Conservation (phyloP, 2,113 vertebrate genomes). For the Ailurus styani region DNA sequence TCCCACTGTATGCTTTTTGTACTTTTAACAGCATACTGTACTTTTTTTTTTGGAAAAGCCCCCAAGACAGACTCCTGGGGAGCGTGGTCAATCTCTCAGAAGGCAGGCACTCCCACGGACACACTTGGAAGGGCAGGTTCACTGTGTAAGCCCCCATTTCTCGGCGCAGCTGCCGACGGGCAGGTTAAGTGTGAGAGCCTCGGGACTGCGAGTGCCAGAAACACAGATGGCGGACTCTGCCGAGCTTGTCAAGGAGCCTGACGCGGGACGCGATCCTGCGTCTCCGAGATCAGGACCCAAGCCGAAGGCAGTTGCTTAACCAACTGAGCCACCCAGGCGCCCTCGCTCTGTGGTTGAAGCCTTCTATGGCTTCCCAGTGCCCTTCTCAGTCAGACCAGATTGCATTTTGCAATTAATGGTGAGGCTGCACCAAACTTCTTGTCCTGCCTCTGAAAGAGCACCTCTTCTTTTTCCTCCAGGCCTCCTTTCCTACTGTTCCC, state of each 20-base stretch:
- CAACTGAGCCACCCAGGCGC: too few species aligned
- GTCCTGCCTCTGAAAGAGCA: too few species aligned
- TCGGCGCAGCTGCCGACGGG: neutral
- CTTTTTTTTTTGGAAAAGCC: neutral
- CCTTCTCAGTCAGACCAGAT: neutral
- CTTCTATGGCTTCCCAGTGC: neutral
- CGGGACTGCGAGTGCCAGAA: neutral
- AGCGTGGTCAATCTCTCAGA: neutral
- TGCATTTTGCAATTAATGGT: neutral
- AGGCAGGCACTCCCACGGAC: neutral
- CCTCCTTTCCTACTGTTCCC: too few species aligned
- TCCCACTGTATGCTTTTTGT: rapidly evolving
- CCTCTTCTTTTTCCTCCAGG: neutral
- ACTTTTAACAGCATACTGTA: rapidly evolving
- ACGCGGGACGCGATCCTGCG: too few species aligned
- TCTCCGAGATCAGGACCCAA: too few species aligned
- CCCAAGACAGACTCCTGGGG: neutral
- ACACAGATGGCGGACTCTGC: neutral
- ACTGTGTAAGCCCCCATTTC: neutral
- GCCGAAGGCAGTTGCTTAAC: too few species aligned
- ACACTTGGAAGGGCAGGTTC: neutral
- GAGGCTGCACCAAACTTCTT: neutral
- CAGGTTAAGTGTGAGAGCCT: neutral
- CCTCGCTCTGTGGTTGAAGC: neutral
- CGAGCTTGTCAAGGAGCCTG: neutral